phyloP scores from a whole-genome alignment of 2,888 invertebrate species.

The Synergus gifuensis region DNA sequence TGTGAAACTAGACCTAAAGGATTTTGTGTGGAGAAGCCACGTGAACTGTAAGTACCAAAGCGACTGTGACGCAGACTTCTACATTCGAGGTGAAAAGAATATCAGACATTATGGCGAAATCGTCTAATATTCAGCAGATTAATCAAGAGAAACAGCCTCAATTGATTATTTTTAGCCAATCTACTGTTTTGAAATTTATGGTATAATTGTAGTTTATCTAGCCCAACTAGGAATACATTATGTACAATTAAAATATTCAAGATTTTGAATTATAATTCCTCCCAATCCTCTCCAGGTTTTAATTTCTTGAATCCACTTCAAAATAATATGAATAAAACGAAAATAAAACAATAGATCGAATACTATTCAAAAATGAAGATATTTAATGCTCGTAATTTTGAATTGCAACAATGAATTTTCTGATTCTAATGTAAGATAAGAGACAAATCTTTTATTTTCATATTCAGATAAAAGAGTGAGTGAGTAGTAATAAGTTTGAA shows the following conservation, averaged over 20 bases:
- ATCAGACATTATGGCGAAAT: not conserved
- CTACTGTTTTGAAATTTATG: not conserved
- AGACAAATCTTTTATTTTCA: not conserved
- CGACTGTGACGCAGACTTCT: slow-evolving; percentile 22
- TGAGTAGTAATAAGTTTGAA: not conserved
- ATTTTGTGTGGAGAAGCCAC: slow-evolving; percentile 15
- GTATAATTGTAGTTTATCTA: not conserved
- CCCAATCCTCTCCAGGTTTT: not conserved
- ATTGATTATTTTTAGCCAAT: not conserved
- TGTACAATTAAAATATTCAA: not conserved
- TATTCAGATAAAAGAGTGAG: not conserved
- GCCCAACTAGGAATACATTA: not conserved
- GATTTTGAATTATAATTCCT: not conserved
- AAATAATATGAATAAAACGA: not conserved
- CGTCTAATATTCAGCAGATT: not conserved
- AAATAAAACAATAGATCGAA: not conserved
- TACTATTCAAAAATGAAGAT: not conserved
- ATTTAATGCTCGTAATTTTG: not conserved
- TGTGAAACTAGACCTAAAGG: slow-evolving; percentile 24
- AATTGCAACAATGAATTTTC: not conserved
- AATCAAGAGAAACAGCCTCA: slow-evolving; percentile 1
- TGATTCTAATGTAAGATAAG: not conserved
- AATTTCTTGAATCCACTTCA: not conserved
- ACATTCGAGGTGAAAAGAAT: slow-evolving; percentile 33
- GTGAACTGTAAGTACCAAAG: slow-evolving; percentile 13